Evolutionary conservation across 2,888 invertebrate genomes (phyloP).

Genomic region (Escarpia spicata): DNA sequence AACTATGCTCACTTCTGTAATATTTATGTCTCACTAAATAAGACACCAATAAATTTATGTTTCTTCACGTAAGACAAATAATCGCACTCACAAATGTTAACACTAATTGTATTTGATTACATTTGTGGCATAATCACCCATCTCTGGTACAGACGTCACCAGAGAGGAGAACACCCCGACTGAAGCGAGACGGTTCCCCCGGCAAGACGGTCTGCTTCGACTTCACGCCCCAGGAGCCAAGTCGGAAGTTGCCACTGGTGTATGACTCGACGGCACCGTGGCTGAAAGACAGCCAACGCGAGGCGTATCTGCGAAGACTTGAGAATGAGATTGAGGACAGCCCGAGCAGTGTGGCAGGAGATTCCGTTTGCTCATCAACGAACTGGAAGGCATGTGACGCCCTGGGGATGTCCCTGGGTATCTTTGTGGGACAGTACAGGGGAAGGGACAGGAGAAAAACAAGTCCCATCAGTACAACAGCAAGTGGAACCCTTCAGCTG

Average conservation of each 20-base stretch:
- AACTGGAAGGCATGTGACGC: neutral
- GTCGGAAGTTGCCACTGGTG: neutral
- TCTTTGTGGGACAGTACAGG: neutral
- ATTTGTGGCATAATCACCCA: too few species aligned
- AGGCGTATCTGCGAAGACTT: neutral
- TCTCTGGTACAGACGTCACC: neutral
- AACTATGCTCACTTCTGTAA: too few species aligned
- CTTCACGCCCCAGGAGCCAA: neutral
- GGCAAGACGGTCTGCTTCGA: conserved; percentile 7
- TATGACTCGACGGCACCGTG: neutral
- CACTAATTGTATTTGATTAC: too few species aligned
- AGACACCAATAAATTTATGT: too few species aligned
- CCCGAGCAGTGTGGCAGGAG: neutral
- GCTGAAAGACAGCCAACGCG: conserved; percentile 3
- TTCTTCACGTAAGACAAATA: too few species aligned
- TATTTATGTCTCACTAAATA: too few species aligned
- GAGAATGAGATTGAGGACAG: neutral
- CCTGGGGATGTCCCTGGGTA: neutral
- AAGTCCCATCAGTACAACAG: neutral
- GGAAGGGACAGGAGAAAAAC: neutral
- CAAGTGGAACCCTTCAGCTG: neutral
- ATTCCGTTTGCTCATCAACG: neutral
- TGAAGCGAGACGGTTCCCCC: neutral
- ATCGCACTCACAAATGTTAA: too few species aligned
- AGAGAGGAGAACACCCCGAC: neutral